phyloP scores from a whole-genome alignment of 2,797 vertebrate species.

The Petrocephalus sullivani region DNA sequence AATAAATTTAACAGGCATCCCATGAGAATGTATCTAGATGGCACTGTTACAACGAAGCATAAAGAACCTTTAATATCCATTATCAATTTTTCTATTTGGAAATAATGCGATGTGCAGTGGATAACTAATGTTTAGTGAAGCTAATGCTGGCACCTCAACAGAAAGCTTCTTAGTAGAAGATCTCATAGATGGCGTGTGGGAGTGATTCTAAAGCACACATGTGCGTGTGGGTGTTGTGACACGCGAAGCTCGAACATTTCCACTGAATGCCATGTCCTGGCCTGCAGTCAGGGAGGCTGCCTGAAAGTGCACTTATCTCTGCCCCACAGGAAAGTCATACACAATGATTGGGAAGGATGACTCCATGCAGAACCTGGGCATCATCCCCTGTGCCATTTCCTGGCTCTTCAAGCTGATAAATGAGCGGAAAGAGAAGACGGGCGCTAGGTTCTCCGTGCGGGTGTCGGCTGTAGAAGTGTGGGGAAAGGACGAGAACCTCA shows the following conservation, averaged over 20 bases:
- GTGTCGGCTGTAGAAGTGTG: slow-evolving; percentile 94
- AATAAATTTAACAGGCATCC: background rate
- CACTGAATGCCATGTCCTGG: background rate
- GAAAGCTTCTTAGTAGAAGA: background rate
- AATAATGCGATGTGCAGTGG: background rate
- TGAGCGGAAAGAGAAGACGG: slow-evolving; percentile 93
- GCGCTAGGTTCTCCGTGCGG: slow-evolving; percentile 90
- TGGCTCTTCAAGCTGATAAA: slow-evolving; percentile 98
- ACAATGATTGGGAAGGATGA: slow-evolving; percentile 96
- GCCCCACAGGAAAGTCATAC: slow-evolving; percentile 82
- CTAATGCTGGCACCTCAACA: background rate
- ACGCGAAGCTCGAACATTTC: background rate
- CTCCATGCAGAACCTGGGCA: slow-evolving; percentile 89
- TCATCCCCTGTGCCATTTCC: slow-evolving; percentile 95
- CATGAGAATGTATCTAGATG: background rate
- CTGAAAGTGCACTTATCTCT: slow-evolving; percentile 14
- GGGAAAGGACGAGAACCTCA: slow-evolving; percentile 95
- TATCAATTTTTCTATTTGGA: background rate
- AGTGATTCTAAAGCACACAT: background rate
- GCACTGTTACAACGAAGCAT: background rate
- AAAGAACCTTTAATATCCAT: background rate
- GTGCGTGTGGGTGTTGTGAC: background rate
- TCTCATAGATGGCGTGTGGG: background rate
- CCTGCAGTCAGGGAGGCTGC: background rate
- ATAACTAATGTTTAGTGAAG: background rate